Evolutionary conservation across 2,113 vertebrate species (phyloP).

Genomic region (Numenius arquata): DNA sequence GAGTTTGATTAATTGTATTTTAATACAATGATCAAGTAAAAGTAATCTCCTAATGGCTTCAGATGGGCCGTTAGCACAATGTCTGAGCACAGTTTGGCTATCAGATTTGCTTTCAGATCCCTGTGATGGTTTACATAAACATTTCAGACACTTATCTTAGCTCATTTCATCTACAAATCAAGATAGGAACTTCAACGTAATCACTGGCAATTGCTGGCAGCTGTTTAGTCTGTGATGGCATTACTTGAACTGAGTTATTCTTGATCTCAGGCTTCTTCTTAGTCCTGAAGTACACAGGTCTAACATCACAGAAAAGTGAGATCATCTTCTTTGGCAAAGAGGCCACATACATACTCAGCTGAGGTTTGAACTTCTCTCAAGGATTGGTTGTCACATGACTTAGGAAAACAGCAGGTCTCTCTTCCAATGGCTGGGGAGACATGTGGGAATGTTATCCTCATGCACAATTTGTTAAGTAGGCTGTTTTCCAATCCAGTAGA

Average conservation of each 20-base stretch:
- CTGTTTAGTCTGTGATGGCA: neutral
- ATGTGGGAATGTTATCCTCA: neutral
- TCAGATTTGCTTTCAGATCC: neutral
- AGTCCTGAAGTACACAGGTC: neutral
- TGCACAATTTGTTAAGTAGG: neutral
- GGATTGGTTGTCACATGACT: neutral
- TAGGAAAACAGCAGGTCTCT: neutral
- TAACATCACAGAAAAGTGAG: neutral
- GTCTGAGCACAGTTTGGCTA: neutral
- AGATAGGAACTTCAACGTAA: neutral
- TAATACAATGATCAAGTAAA: neutral
- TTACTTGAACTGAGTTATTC: neutral
- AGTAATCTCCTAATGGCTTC: neutral
- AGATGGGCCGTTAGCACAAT: neutral
- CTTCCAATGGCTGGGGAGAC: neutral
- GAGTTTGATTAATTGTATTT: neutral
- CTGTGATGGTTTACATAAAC: conserved; percentile 1
- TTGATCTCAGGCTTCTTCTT: neutral
- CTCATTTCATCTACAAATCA: neutral
- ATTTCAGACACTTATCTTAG: neutral
- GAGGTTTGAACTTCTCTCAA: neutral
- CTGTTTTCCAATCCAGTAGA: neutral
- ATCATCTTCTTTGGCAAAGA: neutral
- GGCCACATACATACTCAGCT: neutral
- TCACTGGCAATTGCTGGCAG: neutral